A percentile compares a stretch with the other conserved stretches of the same genome.
Evolutionary conservation across 2,113 vertebrate species (phyloP).

Genomic region (Todiramphus chloris): DNA sequence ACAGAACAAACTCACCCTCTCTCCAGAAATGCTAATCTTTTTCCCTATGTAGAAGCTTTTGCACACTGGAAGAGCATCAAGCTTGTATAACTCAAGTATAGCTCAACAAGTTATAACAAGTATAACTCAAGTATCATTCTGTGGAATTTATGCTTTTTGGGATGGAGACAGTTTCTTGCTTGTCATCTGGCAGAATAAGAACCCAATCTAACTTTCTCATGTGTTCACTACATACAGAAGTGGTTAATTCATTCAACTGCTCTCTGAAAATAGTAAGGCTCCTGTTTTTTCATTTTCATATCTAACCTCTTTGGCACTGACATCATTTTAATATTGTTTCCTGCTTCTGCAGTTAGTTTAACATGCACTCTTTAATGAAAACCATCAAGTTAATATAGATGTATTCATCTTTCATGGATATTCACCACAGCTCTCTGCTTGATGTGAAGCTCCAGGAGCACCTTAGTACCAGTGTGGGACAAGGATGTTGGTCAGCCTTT

Average conservation of each 20-base stretch:
- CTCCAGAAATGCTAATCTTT: neutral
- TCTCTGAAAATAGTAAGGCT: neutral
- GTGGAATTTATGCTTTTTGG: neutral
- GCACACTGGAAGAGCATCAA: neutral
- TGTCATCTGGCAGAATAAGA: neutral
- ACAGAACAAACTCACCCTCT: too few relatives aligned
- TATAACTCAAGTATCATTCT: neutral
- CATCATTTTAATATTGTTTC: neutral
- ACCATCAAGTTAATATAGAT: neutral
- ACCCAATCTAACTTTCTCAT: neutral
- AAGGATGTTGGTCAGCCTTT: neutral
- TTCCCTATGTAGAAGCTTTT: fast-evolving
- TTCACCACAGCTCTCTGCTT: neutral
- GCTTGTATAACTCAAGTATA: neutral
- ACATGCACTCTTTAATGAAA: neutral
- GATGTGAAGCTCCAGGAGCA: neutral
- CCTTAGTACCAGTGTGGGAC: neutral
- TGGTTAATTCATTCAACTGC: neutral
- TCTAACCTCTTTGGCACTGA: neutral
- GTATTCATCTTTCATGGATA: neutral
- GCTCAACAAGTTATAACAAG: neutral
- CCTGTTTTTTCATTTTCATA: neutral
- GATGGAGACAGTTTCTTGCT: neutral
- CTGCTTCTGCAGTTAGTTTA: neutral
- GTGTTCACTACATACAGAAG: neutral